Evolutionary conservation across 1,140 invertebrate genomes (phyloP), one percentile per base, ranked within the genome.

Genomic region (Oedothorax gibbosus): DNA sequence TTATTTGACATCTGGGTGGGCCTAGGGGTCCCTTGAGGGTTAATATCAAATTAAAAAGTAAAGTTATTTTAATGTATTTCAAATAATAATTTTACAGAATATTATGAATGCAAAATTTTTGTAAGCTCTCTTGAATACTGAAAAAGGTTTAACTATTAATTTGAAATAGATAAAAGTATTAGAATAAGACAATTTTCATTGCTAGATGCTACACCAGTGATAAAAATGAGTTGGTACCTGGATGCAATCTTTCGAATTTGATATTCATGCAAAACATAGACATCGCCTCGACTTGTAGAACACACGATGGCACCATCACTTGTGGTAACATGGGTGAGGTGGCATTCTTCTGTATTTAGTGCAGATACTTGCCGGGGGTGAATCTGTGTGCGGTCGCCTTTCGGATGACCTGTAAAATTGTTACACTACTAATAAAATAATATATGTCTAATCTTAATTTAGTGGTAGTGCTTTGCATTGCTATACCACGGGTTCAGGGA

Each of bases 251-350:
- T 94, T 84, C 92, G 91, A 88, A 92, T 92, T 76, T 93, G 92
- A 89, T 93, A 94, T 87, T 95, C 93, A 89, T 95, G 93, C 7
- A 95, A 89, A 14, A 94, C 90, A 89, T 92, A 95, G 51, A 95
- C 91, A 88, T 94, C 93, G 0, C 94, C 94, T 64, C 91, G 91
- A 71, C 90, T 91, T 0, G 93, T 94, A 9, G 92, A 91, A 83
- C 94, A 90, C 8, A 94, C 93, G 6, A 93, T 94, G 49, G 94
- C 94, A 3, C 93, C 94, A 90, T 94, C 93, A 85, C 92, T 93
- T 2, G 92, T 92, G 12, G 91, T 91, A 11, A 94, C 94, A 77
- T 88, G 87, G 20, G 88, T 88, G 69, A 92, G 88, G 7, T 83
- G 72, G 12, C 88, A 87, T 49, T 90, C 90, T 79, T 89, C 88